Conservation (phyloP, 1,140 invertebrate species). For the Neelides sp. region DNA sequence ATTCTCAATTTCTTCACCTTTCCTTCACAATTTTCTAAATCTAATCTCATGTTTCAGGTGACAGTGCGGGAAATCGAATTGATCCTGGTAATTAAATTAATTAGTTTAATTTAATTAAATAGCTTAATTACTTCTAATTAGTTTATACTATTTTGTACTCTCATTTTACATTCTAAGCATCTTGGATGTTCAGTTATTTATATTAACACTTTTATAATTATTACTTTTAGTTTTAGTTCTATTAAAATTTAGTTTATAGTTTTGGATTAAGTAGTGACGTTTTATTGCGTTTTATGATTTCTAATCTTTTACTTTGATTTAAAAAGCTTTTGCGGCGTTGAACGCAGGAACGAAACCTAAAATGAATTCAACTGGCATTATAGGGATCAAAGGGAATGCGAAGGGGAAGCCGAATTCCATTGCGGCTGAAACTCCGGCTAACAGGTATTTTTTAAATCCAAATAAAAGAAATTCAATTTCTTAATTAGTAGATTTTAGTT, state of each 20-base stretch:
- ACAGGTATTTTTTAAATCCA: neutral
- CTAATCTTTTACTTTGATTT: too few relatives aligned
- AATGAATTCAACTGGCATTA: conserved; percentile 25
- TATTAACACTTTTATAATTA: too few relatives aligned
- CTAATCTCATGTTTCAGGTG: conserved; percentile 44
- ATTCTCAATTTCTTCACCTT: neutral
- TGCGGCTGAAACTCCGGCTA: neutral
- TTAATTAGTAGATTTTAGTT: too few relatives aligned
- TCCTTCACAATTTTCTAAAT: conserved; percentile 7
- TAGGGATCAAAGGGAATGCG: conserved; percentile 11
- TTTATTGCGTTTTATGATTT: conserved; percentile 1
- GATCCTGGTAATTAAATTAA: conserved; percentile 46
- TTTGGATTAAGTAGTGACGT: neutral
- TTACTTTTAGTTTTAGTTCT: neutral
- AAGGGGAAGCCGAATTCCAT: conserved; percentile 12
- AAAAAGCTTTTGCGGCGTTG: conserved; percentile 5
- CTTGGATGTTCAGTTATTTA: too few relatives aligned
- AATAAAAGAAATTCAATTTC: conserved; percentile 16
- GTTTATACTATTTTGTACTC: too few relatives aligned
- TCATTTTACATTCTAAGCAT: too few relatives aligned
- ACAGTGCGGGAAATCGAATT: conserved; percentile 44
- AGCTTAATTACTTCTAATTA: too few relatives aligned
- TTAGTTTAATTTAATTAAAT: too few relatives aligned
- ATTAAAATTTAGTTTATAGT: neutral
- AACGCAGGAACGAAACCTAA: conserved; percentile 14